A percentile compares a stretch with the other conserved stretches of the same genome.
Conservation (phyloP, 2,113 vertebrate species). For the Arizona elegans region DNA sequence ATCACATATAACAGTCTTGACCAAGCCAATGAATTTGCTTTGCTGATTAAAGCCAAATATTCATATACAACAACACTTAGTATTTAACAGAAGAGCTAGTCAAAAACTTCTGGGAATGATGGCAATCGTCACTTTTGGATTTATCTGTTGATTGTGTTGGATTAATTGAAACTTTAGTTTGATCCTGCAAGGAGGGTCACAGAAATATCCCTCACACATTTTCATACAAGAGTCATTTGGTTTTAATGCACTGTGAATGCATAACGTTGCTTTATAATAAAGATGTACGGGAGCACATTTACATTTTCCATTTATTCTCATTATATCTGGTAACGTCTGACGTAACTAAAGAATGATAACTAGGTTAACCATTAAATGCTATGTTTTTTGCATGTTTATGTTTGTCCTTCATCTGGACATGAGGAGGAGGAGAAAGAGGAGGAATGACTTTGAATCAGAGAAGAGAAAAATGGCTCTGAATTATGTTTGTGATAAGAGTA, state of each 20-base stretch:
- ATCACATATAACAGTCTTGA: neutral
- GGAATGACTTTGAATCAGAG: neutral
- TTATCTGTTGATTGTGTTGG: neutral
- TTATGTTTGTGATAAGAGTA: neutral
- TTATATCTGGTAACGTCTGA: neutral
- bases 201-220: neutral
- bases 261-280: constrained; percentile 24
- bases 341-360: neutral
- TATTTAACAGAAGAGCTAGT: neutral
- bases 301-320: neutral
- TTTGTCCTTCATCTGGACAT: constrained; percentile 19
- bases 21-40: neutral
- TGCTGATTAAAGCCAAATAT: neutral
- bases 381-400: constrained; percentile 11
- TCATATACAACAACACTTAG: too few relatives aligned
- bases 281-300: constrained; percentile 20
- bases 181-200: neutral
- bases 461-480: neutral
- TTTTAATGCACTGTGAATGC: neutral
- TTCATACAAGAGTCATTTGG: neutral
- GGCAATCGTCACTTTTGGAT: neutral
- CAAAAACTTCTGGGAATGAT: neutral
- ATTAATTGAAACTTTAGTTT: neutral
- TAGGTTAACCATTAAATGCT: neutral
- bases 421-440: neutral